Base-by-base conservation (phyloP, 2,888 invertebrate species). In the Seira ritae region DNA sequence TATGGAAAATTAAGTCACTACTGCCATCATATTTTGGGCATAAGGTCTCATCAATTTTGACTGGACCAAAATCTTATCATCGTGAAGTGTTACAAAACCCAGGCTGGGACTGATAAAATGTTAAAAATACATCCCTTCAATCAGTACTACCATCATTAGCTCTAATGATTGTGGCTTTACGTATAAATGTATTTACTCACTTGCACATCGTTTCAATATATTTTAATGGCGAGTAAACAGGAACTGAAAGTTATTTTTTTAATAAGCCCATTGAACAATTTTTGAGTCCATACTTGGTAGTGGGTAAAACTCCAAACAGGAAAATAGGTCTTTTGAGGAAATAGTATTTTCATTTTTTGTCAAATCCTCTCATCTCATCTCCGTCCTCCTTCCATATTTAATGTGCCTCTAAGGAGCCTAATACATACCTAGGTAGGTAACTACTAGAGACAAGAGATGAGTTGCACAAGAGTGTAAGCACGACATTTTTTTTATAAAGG, bases 321-420 rank as follows among this genome's bases (percentile, higher is more conserved):
- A 55, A 55, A 55, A 55, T 55, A 55, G 55, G 55, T 55, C 42
- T 42, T 42, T 55, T 55, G 6, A 55, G 55, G 55, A 55, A 55
- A 55, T 55, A n/a, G 31, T 55, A 12, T 12, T 42, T 42, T 42
- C 42, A 12, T 55, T 55, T 55, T 55, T 55, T 55, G 55, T 55
- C 55, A 55, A 55, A 12, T 55, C 31, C 2, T 31, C 8, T 31
- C 31, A 31, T 31, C 8, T 31, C 31, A 8, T 55, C 15, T 12
- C 55, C 55, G 3, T 55, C 55, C 55, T 55, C 17, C 55, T 55
- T 55, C 55, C 15, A 8, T 12, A 3, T 17, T 55, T 17, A 6
- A 8, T 6, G 12, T 42, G 42, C 42, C 42, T 55, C 2, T 55
- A 12, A 55, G 55, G 15, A 3, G 55, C 2, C 31, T 55, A 55